Percentiles rank a stretch among this genome's conserved stretches.
Conservation (phyloP, 2,797 vertebrate genomes). For the Dipus sagitta region DNA sequence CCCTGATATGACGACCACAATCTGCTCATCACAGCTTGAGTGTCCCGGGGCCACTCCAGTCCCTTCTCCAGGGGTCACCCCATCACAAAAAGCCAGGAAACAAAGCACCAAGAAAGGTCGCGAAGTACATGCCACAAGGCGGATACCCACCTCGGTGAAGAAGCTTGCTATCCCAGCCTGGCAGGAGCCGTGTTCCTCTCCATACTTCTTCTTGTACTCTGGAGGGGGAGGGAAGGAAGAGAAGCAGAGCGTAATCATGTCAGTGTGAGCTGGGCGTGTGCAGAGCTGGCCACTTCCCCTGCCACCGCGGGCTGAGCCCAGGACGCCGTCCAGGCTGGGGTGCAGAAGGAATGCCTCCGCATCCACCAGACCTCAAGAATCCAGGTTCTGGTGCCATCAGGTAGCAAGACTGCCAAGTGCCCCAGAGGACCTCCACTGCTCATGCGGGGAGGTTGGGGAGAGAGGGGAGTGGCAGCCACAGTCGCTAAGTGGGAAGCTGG, state of each 20-base stretch:
- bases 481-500: conserved; percentile 1
- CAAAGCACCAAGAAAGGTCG: background rate
- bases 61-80: background rate
- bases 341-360: conserved; percentile 3
- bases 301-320: background rate
- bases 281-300: background rate
- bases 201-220: conserved; percentile 99
- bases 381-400: conserved; percentile 11
- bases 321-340: background rate
- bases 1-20: background rate
- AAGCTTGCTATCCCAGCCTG: conserved; percentile 98
- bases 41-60: background rate
- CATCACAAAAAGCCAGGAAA: background rate
- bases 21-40: background rate
- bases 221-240: conserved; percentile 68
- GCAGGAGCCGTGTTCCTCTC: conserved; percentile 99
- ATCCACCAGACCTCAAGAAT: conserved; percentile 72
- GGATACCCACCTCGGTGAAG: conserved; percentile 95
- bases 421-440: background rate
- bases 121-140: rapidly evolving
- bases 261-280: conserved; percentile 82
- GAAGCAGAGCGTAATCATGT: conserved; percentile 89
- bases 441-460: background rate
- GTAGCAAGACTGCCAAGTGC: conserved; percentile 16
- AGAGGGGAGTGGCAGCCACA: background rate